These are phyloP conservation scores for Eupeodes corollae DNA, from an alignment of 1,140 invertebrate genomes.

Conservation along the genomic window DNA sequence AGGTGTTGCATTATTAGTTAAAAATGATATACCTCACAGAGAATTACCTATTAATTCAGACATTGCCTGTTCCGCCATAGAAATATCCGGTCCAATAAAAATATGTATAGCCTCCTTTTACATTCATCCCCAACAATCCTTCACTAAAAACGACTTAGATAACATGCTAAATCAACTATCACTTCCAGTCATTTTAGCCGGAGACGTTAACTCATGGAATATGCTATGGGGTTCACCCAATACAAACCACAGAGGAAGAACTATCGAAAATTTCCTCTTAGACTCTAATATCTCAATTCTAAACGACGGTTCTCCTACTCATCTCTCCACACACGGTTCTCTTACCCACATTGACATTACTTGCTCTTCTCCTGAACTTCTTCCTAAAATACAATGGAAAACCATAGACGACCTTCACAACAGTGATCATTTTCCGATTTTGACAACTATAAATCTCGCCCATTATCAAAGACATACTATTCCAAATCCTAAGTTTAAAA, in stretches of 20 bases:
- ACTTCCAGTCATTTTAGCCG: too few species aligned
- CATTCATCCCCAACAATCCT: not conserved
- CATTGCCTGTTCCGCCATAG: not conserved
- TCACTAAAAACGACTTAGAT: not conserved
- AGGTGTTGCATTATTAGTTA: not conserved
- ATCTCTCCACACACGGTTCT: not conserved
- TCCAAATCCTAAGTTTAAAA: too few species aligned
- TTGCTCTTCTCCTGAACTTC: not conserved
- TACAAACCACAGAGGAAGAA: too few species aligned
- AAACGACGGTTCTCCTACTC: constrained; percentile 1
- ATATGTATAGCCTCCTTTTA: not conserved
- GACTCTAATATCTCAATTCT: not conserved
- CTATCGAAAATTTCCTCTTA: not conserved
- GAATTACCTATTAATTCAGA: not conserved
- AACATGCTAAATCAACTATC: not conserved
- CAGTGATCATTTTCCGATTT: constrained; percentile 1
- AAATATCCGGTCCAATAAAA: not conserved
- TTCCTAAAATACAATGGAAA: not conserved
- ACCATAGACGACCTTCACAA: not conserved
- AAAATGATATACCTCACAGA: not conserved
- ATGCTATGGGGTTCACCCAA: too few species aligned
- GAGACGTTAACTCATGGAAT: too few species aligned
- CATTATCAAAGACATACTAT: too few species aligned
- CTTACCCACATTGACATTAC: not conserved
- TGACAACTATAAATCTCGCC: not conserved